Conservation (phyloP, 2,888 invertebrate species). For the Drosophila kuntzei region DNA sequence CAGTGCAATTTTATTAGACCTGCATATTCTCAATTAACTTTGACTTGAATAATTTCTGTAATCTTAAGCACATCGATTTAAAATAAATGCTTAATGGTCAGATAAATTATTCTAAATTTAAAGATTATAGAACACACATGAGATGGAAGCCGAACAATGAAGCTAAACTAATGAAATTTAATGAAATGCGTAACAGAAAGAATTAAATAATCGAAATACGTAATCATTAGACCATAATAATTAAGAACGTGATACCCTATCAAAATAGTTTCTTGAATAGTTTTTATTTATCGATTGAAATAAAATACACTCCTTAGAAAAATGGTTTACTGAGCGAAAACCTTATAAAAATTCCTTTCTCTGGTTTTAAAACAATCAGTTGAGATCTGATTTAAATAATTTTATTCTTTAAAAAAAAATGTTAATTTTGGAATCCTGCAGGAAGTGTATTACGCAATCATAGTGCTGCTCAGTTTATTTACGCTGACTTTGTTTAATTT, state of each 20-base stretch:
- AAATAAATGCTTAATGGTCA: too few species aligned
- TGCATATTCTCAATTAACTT: too few species aligned
- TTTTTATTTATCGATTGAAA: background rate
- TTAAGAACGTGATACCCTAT: background rate
- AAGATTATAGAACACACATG: too few species aligned
- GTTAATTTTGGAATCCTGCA: background rate
- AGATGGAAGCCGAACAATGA: background rate
- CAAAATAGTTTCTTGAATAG: background rate
- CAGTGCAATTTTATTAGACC: too few species aligned
- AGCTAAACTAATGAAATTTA: background rate
- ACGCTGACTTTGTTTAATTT: conserved; percentile 6
- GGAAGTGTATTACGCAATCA: conserved; percentile 3
- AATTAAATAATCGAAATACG: background rate
- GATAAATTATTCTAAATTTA: too few species aligned
- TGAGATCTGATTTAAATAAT: background rate
- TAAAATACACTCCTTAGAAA: background rate
- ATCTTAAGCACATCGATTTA: too few species aligned
- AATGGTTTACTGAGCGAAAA: background rate
- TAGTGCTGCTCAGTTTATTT: background rate
- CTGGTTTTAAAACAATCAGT: background rate
- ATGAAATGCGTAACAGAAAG: background rate
- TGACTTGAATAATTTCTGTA: too few species aligned
- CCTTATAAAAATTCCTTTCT: background rate
- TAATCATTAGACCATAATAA: background rate
- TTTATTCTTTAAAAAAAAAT: background rate